phyloP scores from a whole-genome alignment of 2,113 vertebrate species.

The Sitta europaea region DNA sequence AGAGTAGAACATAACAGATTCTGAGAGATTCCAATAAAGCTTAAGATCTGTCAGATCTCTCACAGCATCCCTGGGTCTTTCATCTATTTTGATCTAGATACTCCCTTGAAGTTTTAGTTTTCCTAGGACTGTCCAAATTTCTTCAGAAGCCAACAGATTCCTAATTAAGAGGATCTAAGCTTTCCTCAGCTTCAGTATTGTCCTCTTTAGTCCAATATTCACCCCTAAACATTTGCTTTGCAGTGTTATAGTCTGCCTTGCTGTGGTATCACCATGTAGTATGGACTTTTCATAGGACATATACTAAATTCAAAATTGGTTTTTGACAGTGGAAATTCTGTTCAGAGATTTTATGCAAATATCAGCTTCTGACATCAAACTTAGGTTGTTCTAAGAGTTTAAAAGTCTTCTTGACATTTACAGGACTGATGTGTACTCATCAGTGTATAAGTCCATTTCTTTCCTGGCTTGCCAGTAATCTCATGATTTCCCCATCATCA shows the following conservation, averaged over 20 bases:
- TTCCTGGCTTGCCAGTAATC: neutral
- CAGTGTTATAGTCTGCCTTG: neutral
- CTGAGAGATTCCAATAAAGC: neutral
- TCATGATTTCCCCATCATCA: neutral
- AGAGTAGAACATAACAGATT: neutral
- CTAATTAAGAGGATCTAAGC: neutral
- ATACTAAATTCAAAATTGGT: neutral
- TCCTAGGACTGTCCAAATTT: neutral
- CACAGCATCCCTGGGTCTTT: neutral
- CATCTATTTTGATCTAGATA: neutral
- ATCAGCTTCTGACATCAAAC: neutral
- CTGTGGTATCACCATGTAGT: neutral
- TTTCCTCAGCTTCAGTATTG: neutral
- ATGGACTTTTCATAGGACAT: neutral
- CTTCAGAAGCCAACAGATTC: neutral
- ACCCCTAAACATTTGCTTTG: neutral
- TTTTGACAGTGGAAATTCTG: neutral
- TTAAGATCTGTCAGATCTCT: neutral
- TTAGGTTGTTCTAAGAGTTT: neutral
- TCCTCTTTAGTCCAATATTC: neutral
- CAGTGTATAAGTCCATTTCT: neutral
- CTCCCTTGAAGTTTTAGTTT: neutral
- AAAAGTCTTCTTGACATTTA: neutral
- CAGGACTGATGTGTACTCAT: neutral
- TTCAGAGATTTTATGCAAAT: neutral